Evolutionary conservation across 2,797 vertebrate genomes (phyloP).

Genomic region (Neomorphus geoffroyi): DNA sequence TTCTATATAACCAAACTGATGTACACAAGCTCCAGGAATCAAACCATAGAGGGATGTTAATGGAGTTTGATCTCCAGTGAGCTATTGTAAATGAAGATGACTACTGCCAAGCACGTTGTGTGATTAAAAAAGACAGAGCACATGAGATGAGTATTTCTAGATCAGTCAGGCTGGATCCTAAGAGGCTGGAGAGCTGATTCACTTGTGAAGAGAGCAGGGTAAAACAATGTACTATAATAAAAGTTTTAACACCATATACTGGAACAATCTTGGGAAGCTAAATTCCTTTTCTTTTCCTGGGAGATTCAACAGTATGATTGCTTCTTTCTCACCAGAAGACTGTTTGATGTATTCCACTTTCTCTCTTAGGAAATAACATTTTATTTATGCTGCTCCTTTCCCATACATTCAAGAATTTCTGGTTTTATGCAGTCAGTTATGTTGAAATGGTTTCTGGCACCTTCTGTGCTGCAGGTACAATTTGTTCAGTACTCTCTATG

Average conservation of each 20-base stretch:
- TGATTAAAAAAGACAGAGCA: not conserved
- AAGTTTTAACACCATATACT: not conserved
- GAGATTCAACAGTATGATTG: not conserved
- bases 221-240: not conserved
- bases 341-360: not conserved
- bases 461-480: slow-evolving; percentile 10
- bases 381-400: slow-evolving; percentile 18
- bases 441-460: not conserved
- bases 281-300: slow-evolving; percentile 5
- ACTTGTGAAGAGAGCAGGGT: not conserved
- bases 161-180: not conserved
- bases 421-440: not conserved
- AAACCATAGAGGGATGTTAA: not conserved
- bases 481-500: not conserved
- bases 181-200: not conserved
- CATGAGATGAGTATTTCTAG: not conserved
- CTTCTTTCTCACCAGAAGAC: not conserved
- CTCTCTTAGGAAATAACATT: slow-evolving; percentile 45
- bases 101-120: not conserved
- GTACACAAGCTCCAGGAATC: not conserved
- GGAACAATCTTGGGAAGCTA: not conserved
- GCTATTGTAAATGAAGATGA: not conserved
- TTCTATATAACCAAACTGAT: not conserved
- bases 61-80: not conserved
- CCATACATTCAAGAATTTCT: not conserved